A percentile compares a stretch with the other conserved stretches of the same genome.
Conservation (phyloP, 2,113 vertebrate genomes). For the Psophia crepitans region DNA sequence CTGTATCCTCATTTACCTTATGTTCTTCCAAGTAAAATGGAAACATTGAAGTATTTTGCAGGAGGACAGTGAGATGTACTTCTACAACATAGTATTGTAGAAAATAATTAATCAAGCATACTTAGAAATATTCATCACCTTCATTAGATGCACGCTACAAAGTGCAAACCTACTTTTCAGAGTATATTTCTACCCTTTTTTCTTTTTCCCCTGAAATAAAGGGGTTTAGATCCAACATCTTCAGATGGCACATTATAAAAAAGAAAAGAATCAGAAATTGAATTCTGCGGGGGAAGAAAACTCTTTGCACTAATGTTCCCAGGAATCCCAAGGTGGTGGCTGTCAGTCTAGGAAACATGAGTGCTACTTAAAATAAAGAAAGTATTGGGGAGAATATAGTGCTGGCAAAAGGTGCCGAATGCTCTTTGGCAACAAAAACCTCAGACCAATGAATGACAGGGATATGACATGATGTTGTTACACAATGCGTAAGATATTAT, state of each 20-base stretch:
- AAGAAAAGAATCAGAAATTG: neutral
- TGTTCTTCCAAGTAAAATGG: neutral
- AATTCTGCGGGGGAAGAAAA: neutral
- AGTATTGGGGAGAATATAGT: neutral
- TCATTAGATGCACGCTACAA: neutral
- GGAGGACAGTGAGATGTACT: neutral
- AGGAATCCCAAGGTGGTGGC: neutral
- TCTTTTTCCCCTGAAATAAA: rapidly evolving
- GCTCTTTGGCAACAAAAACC: neutral
- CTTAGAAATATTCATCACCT: neutral
- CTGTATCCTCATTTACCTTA: too few species aligned
- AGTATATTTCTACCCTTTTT: neutral
- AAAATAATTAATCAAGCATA: neutral
- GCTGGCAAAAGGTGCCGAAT: neutral
- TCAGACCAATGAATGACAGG: neutral
- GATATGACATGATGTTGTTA: too few species aligned
- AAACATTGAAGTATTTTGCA: neutral
- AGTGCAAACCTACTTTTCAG: neutral
- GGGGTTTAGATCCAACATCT: neutral
- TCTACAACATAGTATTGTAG: neutral
- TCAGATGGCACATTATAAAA: neutral
- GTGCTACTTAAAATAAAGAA: neutral
- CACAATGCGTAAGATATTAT: neutral
- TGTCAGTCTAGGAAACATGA: neutral
- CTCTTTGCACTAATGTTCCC: neutral